phyloP scores from a whole-genome alignment of 92 coral and sea anemone genomes.

The Metridium senile region DNA sequence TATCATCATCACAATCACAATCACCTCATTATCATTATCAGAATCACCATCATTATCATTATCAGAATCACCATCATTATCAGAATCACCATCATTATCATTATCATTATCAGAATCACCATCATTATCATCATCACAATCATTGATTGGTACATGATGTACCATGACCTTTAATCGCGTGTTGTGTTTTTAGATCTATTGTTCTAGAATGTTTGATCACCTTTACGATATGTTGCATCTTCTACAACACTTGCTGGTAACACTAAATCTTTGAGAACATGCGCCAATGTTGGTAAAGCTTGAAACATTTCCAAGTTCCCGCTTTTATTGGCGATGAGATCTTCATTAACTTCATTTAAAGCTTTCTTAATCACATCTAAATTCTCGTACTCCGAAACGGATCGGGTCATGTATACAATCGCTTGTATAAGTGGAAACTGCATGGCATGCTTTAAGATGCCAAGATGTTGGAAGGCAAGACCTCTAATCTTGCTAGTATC shows the following conservation, averaged over 20 bases:
- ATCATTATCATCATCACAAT: neutral
- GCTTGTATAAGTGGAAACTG: conserved; percentile 83
- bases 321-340: conserved; percentile 38
- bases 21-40: too few species aligned
- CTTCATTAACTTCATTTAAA: conserved; percentile 75
- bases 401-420: conserved; percentile 83
- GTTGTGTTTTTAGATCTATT: too few species aligned
- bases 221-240: conserved; percentile 15
- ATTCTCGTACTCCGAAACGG: conserved; percentile 77
- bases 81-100: too few species aligned
- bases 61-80: neutral
- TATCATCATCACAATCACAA: neutral
- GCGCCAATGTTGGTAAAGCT: conserved; percentile 75
- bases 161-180: neutral
- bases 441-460: conserved; percentile 87
- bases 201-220: conserved; percentile 3
- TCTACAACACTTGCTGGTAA: conserved; percentile 28
- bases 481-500: conserved; percentile 75
- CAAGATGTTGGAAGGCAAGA: conserved; percentile 85
- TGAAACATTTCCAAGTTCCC: conserved; percentile 65
- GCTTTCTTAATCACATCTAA: conserved; percentile 83
- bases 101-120: neutral
- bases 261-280: conserved; percentile 52
- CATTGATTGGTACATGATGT: neutral
- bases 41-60: neutral